Percentiles rank a stretch among this genome's conserved stretches.
These are phyloP conservation scores for Cantharis flavilabris DNA, from an alignment of 2,888 invertebrate genomes.

Conservation along the genomic window DNA sequence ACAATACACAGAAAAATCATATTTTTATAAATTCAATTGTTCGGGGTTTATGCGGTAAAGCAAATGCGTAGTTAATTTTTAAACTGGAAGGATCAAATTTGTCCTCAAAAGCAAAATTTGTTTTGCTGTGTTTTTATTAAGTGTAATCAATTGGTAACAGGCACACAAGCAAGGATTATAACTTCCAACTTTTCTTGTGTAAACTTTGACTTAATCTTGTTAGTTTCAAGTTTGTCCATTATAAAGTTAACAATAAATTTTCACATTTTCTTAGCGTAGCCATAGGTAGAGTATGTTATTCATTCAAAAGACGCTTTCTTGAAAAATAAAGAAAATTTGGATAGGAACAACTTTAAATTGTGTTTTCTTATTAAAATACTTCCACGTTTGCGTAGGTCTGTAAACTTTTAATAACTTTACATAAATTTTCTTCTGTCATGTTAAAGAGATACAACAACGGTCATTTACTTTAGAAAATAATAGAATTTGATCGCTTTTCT, in stretches of 20 bases:
- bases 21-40: neutral
- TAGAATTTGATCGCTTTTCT: neutral
- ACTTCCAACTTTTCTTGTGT: neutral
- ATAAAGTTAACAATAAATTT: neutral
- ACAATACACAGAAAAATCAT: neutral
- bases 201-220: neutral
- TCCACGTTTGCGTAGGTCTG: neutral
- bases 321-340: neutral
- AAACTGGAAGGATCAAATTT: too few relatives aligned
- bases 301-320: neutral
- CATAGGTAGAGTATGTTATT: neutral
- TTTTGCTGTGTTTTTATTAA: neutral
- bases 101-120: neutral
- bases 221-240: neutral
- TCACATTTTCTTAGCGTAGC: neutral
- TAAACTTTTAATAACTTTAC: neutral
- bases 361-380: neutral
- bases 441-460: neutral
- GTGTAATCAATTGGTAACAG: neutral
- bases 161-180: neutral
- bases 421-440: neutral
- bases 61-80: too few relatives aligned
- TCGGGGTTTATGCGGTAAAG: neutral
- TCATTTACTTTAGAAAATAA: neutral
- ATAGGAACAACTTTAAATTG: neutral